Conservation (phyloP, 2,113 vertebrate genomes). For the Leptosomus discolor region DNA sequence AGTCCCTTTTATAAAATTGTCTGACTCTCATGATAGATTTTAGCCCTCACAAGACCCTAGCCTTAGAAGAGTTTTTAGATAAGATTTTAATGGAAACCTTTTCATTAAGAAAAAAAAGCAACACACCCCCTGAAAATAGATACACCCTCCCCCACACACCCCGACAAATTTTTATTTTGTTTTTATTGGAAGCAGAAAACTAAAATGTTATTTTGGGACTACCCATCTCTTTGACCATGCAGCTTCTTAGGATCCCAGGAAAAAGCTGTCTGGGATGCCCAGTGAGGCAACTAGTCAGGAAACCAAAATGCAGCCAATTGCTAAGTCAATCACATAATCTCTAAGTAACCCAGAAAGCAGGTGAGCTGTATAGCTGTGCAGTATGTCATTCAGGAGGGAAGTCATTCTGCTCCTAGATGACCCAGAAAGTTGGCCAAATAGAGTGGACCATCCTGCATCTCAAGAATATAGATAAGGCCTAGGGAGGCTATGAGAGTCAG, state of each 20-base stretch:
- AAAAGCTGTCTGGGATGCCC: neutral
- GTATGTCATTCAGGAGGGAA: neutral
- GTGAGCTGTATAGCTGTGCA: neutral
- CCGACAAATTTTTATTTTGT: neutral
- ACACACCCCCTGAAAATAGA: neutral
- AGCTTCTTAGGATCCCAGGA: neutral
- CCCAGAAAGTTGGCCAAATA: neutral
- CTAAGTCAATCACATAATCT: neutral
- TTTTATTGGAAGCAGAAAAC: neutral
- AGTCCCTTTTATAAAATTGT: neutral
- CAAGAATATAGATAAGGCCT: neutral
- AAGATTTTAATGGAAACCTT: neutral
- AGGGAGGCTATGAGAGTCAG: neutral
- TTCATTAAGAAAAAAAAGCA: neutral
- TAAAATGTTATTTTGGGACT: neutral
- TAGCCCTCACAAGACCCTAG: neutral
- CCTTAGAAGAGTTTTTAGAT: neutral
- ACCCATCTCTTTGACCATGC: neutral
- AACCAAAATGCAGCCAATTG: neutral
- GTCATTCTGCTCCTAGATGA: neutral
- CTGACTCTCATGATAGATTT: neutral
- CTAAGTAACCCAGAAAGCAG: neutral
- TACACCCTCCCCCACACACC: neutral
- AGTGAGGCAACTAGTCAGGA: neutral
- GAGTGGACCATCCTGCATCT: neutral